Evolutionary conservation across 2,797 vertebrate species (phyloP).

Genomic region (Eutrigla gurnardus): DNA sequence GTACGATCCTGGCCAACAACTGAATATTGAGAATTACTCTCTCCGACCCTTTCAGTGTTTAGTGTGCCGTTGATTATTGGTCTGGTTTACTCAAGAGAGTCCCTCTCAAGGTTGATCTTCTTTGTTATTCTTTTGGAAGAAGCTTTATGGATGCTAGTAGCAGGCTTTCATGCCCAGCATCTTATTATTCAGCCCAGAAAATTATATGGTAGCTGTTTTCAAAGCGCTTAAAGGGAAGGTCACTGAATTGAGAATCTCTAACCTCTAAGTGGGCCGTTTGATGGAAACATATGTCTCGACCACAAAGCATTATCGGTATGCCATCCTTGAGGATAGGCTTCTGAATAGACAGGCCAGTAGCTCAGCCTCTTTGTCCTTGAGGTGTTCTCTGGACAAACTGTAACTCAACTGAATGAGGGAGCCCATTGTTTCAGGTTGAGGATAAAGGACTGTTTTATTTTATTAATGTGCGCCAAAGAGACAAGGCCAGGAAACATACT

Average conservation of each 20-base stretch:
- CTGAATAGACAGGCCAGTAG: slow-evolving; percentile 42
- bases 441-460: slow-evolving; percentile 60
- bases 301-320: slow-evolving; percentile 55
- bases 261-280: slow-evolving; percentile 48
- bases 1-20: slow-evolving; percentile 6
- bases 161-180: slow-evolving; percentile 13
- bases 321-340: slow-evolving; percentile 55
- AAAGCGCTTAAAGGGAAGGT: slow-evolving; percentile 61
- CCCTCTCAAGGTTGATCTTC: slow-evolving; percentile 27
- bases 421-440: slow-evolving; percentile 62
- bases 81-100: slow-evolving; percentile 3
- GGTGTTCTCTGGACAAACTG: slow-evolving; percentile 51
- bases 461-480: slow-evolving; percentile 41
- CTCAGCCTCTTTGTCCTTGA: slow-evolving; percentile 61
- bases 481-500: slow-evolving; percentile 25
- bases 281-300: slow-evolving; percentile 68
- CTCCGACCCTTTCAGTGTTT: slow-evolving; percentile 9
- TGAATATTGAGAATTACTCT: slow-evolving; percentile 22
- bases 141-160: slow-evolving; percentile 17
- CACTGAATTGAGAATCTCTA: slow-evolving; percentile 52
- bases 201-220: slow-evolving; percentile 61
- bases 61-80: slow-evolving; percentile 7
- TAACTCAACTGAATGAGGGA: slow-evolving; percentile 49
- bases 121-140: slow-evolving; percentile 20
- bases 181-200: slow-evolving; percentile 43